phyloP scores from a whole-genome alignment of 2,797 vertebrate species.

The Psittacula echo region DNA sequence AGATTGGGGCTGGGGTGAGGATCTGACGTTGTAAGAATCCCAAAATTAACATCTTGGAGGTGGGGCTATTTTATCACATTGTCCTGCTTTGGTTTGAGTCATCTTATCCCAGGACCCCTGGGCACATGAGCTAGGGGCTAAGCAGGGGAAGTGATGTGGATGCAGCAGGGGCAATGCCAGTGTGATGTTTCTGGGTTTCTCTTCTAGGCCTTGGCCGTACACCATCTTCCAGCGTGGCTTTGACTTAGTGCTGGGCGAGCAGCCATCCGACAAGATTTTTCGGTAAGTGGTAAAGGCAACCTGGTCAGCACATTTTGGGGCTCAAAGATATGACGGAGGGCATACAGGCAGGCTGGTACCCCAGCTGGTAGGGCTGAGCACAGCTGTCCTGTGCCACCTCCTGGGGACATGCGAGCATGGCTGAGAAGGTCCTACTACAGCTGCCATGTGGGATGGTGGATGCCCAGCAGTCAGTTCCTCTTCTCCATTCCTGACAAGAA shows the following conservation, averaged over 20 bases:
- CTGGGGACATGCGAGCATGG: neutral
- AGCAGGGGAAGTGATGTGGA: neutral
- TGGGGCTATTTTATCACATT: neutral
- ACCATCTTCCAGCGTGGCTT: slow-evolving; percentile 99
- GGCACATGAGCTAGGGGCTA: neutral
- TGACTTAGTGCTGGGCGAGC: slow-evolving; percentile 97
- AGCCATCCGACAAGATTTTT: slow-evolving; percentile 99
- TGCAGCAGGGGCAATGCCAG: accelerated
- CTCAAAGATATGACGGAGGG: accelerated
- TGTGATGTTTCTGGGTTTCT: neutral
- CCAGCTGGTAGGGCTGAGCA: neutral
- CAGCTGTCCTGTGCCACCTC: neutral
- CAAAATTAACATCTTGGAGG: neutral
- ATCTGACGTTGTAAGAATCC: neutral
- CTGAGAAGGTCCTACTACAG: neutral
- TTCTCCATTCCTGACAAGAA: accelerated
- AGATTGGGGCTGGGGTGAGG: neutral
- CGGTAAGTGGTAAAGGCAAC: slow-evolving; percentile 79
- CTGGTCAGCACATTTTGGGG: neutral
- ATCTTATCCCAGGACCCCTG: neutral
- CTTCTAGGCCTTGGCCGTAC: slow-evolving; percentile 94
- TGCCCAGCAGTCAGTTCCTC: neutral
- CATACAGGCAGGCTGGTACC: neutral
- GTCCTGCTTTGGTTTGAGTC: neutral
- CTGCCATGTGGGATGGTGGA: neutral